phyloP scores from a whole-genome alignment of 2,113 vertebrate genomes.

The Chaetodon trifascialis region DNA sequence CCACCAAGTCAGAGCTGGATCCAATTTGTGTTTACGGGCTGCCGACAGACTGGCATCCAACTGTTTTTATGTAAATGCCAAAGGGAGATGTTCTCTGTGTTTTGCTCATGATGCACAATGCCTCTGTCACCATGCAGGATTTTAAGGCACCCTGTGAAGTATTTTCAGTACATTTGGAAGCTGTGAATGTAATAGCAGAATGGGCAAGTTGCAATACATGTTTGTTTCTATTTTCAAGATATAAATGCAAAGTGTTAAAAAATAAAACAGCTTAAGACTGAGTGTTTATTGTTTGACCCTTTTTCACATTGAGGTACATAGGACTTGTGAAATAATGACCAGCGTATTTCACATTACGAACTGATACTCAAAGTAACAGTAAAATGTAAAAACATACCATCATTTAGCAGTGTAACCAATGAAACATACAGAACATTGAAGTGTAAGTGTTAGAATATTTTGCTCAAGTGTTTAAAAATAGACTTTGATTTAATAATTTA shows the following conservation, averaged over 20 bases:
- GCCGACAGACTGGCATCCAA: conserved; percentile 14
- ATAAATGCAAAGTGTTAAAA: conserved; percentile 18
- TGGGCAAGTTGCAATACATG: conserved; percentile 48
- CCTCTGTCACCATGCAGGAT: conserved; percentile 19
- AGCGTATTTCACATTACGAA: conserved; percentile 38
- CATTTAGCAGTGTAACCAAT: background rate
- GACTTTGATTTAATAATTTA: conserved; percentile 57
- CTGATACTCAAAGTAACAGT: conserved; percentile 9
- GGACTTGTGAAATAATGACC: conserved; percentile 48
- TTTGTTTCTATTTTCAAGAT: conserved; percentile 26
- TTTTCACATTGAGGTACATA: background rate
- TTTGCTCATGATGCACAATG: conserved; percentile 26
- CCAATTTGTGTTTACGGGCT: conserved; percentile 29
- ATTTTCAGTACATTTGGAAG: conserved; percentile 25
- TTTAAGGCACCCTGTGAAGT: conserved; percentile 13
- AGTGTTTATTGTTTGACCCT: conserved; percentile 23
- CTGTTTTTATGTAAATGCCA: conserved; percentile 22
- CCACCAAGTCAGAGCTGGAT: conserved; percentile 14
- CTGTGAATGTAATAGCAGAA: conserved; percentile 52
- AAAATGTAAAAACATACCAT: conserved; percentile 19
- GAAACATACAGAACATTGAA: background rate
- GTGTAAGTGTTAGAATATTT: conserved; percentile 10
- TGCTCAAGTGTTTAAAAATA: conserved; percentile 50
- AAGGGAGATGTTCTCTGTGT: conserved; percentile 26
- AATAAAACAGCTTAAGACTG: conserved; percentile 29